Base-by-base conservation (phyloP, 2,113 vertebrate species). In the Boulengeromyrus knoepffleri region DNA sequence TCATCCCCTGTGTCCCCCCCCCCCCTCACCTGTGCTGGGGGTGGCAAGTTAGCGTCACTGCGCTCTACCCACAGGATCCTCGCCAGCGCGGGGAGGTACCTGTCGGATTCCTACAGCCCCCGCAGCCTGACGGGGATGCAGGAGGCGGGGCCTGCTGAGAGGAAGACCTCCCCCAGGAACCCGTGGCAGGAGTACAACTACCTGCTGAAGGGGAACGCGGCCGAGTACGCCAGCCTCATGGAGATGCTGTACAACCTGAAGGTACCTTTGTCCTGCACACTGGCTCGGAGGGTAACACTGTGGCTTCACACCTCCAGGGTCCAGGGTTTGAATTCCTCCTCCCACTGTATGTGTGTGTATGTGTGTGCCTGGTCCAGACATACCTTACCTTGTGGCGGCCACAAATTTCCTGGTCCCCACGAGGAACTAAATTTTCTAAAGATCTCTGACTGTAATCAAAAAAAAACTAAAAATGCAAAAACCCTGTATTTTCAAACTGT, bases 151-250 rank as follows among this genome's bases (percentile, higher is more conserved):
- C 92, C 95, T 90, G 90, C 95, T 0, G 99, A 99, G 87, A 97
- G 96, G 94, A 98, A 96, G 94, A 95, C 92, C 85, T 89, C 94
- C 2, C n/a, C 93, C 91, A 97, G 95, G 94, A 99, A 99, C 92
- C 99, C 99, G 1, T 99, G 98, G 99, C 98, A 99, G 92, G 99
- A 99, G 3, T 97, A 98, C 93, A 99, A 98, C 94, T 99, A 99
- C 89, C 97, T 99, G 6, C 96, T 97, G 95, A 97, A 96, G 91
- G 97, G 97, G 56, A 97, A 95, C 91, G 95, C 96, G 0, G 96
- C 95, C 0, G 97, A 98, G 88, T 97, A 98, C 66, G 97, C 96
- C 93, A 96, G 95, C 92, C 96, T 99, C 12, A 96, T 99, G 98
- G 99, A 99, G 91, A 96, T 96, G 0, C 97, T 99, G 19, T 98